These are phyloP conservation scores for Cyrtorhinus lividipennis DNA, from an alignment of 1,140 invertebrate species.

Conservation along the genomic window DNA sequence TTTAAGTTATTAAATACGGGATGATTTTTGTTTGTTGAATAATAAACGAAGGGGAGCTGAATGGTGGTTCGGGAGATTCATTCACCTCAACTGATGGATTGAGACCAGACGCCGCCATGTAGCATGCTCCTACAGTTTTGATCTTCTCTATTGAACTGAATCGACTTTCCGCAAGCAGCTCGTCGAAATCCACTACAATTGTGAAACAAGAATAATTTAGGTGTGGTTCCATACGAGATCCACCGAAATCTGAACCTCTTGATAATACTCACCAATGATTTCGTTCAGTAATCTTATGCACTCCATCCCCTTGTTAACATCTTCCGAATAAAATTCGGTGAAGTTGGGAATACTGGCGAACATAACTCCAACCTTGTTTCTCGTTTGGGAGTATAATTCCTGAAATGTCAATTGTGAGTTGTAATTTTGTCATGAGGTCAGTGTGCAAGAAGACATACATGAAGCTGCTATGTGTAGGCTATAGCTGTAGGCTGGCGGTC, in stretches of 20 bases:
- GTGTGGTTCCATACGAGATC: too few species aligned
- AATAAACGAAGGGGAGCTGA: too few species aligned
- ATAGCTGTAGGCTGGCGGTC: too few species aligned
- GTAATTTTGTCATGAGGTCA: too few species aligned
- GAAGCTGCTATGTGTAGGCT: too few species aligned
- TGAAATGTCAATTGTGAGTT: slow-evolving; percentile 34
- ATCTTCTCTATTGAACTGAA: slow-evolving; percentile 95
- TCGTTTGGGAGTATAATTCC: slow-evolving; percentile 90
- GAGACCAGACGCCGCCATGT: slow-evolving; percentile 97
- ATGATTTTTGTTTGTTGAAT: not conserved
- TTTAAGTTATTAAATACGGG: not conserved
- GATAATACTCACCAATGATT: slow-evolving; percentile 66
- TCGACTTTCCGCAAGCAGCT: slow-evolving; percentile 71
- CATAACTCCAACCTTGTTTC: slow-evolving; percentile 87
- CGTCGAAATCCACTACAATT: slow-evolving; percentile 72
- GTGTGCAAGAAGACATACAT: too few species aligned
- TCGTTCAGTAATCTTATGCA: slow-evolving; percentile 95
- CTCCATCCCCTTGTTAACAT: slow-evolving; percentile 91
- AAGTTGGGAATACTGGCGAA: slow-evolving; percentile 98
- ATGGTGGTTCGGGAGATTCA: not conserved
- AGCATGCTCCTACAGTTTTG: slow-evolving; percentile 91
- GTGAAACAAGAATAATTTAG: slow-evolving; percentile 18
- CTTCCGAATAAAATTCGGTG: slow-evolving; percentile 96
- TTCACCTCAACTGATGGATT: slow-evolving; percentile 30
- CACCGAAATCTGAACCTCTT: too few species aligned